These are phyloP conservation scores for Neria commutata DNA, from an alignment of 2,888 invertebrate genomes.

Conservation along the genomic window DNA sequence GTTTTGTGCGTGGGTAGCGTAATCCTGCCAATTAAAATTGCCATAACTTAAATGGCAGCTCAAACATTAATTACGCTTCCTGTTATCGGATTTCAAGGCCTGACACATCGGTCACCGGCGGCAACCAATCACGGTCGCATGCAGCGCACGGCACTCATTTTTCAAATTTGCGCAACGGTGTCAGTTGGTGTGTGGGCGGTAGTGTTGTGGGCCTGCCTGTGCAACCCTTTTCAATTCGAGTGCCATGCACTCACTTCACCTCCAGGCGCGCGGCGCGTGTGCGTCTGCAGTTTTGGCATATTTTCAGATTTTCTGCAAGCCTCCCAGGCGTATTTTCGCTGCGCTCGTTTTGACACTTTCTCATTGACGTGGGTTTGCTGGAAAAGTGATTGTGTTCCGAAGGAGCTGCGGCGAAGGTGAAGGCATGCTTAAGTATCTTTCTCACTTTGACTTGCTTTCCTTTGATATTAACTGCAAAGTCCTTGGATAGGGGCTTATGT, in stretches of 20 bases:
- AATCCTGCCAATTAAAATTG: slow-evolving; percentile 15
- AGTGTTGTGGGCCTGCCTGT: slow-evolving; percentile 31
- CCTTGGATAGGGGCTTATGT: too few species aligned
- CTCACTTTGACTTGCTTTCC: too few species aligned
- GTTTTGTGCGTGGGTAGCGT: too few species aligned
- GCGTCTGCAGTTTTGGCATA: too few species aligned
- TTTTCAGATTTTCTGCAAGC: neutral
- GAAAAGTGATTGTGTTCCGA: too few species aligned
- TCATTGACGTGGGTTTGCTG: neutral
- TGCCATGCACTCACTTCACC: neutral
- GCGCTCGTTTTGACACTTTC: neutral
- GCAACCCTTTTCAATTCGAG: slow-evolving; percentile 4
- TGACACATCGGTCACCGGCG: slow-evolving; percentile 14
- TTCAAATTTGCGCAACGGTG: too few species aligned
- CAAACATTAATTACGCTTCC: slow-evolving; percentile 15
- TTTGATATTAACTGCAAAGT: too few species aligned
- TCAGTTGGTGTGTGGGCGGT: slow-evolving; percentile 35
- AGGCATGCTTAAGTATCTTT: too few species aligned
- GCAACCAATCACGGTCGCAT: slow-evolving; percentile 14
- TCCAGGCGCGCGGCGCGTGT: slow-evolving; percentile 13
- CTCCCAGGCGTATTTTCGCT: neutral
- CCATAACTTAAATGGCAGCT: neutral
- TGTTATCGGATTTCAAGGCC: slow-evolving; percentile 16
- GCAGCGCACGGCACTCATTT: slow-evolving; percentile 13
- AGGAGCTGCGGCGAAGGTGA: too few species aligned